These are phyloP conservation scores for Branchellion lobata DNA, from an alignment of 2,888 invertebrate genomes.

Conservation along the genomic window DNA sequence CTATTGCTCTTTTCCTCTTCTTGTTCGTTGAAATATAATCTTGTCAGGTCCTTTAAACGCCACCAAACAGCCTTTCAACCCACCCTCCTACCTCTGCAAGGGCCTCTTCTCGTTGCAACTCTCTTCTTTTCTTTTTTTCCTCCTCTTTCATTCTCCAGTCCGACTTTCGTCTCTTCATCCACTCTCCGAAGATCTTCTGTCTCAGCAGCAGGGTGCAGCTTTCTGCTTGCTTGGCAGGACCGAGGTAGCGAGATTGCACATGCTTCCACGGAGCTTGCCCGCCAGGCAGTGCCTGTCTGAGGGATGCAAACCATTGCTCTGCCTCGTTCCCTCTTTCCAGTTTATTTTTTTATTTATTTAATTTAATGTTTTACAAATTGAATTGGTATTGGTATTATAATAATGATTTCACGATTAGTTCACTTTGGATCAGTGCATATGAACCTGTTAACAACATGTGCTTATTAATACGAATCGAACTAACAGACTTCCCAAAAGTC, in stretches of 20 bases:
- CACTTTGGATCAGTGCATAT: too few species aligned
- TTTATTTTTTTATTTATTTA: too few species aligned
- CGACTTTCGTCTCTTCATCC: background rate
- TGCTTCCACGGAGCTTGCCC: background rate
- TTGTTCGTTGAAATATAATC: slow-evolving; percentile 5
- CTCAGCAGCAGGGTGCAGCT: slow-evolving; percentile 18
- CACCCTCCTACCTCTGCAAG: background rate
- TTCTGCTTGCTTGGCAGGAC: background rate
- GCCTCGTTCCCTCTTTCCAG: too few species aligned
- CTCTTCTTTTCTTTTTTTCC: background rate
- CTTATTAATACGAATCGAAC: background rate
- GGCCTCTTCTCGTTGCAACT: background rate
- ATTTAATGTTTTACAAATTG: background rate
- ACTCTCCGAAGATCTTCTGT: slow-evolving; percentile 12
- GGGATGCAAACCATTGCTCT: too few species aligned
- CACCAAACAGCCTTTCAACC: too few species aligned
- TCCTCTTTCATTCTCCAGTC: slow-evolving; percentile 3
- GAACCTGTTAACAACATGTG: background rate
- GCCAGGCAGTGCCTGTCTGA: background rate
- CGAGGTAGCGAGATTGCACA: slow-evolving; percentile 21
- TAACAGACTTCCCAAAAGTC: background rate
- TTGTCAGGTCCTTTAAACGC: background rate
- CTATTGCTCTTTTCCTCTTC: too few species aligned
- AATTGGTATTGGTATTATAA: background rate
- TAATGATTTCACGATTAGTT: background rate